Conservation (phyloP, 2,888 invertebrate species). For the Chirona hameri region DNA sequence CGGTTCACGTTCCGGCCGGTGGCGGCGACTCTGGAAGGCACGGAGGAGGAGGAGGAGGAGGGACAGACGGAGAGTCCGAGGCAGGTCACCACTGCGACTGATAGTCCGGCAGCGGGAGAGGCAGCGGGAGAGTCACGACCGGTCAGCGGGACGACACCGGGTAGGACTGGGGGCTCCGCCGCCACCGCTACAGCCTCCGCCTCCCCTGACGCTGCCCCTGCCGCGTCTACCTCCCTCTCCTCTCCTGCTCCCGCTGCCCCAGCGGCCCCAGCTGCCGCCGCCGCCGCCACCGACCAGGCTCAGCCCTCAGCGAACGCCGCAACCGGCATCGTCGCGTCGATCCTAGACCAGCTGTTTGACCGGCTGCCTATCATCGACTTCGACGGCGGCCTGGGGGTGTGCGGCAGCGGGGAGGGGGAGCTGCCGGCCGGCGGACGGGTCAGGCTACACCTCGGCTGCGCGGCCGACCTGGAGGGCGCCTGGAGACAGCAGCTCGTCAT, state of each 20-base stretch:
- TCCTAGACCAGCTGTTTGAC: slow-evolving; percentile 10
- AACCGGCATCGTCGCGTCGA: not conserved
- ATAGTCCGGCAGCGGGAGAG: not conserved
- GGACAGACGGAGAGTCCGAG: not conserved
- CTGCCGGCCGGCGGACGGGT: not conserved
- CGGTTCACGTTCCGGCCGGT: not conserved
- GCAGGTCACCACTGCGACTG: no score
- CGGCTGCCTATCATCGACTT: slow-evolving; percentile 24
- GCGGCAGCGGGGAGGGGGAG: slow-evolving; percentile 26
- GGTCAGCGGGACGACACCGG: not conserved
- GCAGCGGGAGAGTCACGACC: not conserved
- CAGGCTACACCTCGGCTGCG: not conserved
- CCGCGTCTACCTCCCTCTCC: not conserved
- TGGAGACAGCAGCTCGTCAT: not conserved
- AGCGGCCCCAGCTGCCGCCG: not conserved
- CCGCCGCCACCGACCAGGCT: not conserved
- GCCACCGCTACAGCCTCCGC: not conserved
- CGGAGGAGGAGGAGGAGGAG: not conserved
- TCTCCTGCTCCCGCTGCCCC: not conserved
- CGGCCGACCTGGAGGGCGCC: slow-evolving; percentile 12
- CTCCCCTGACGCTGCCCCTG: not conserved
- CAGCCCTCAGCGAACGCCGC: not conserved
- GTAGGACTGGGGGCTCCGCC: not conserved
- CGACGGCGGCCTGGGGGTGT: slow-evolving; percentile 22
- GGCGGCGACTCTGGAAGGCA: not conserved